phyloP scores from a whole-genome alignment of 2,888 invertebrate species.

The Drosophila atripex region DNA sequence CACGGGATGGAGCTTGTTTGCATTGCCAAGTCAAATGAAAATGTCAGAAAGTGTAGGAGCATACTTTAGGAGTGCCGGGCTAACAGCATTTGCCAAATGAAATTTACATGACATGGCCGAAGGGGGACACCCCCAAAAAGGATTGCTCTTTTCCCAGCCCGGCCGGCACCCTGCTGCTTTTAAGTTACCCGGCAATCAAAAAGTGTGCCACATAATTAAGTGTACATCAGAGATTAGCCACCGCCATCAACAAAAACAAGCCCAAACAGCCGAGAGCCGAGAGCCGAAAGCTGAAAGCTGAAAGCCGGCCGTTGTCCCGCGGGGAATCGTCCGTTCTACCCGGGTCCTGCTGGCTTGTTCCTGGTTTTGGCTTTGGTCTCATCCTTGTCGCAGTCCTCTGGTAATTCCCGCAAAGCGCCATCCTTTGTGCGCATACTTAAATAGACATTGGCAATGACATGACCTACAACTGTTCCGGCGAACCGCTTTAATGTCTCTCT shows the following conservation, averaged over 20 bases:
- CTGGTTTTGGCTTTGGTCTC: neutral
- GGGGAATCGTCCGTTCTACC: conserved; percentile 15
- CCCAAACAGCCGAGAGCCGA: conserved; percentile 2
- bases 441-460: conserved; percentile 64
- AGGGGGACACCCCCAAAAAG: conserved; percentile 18
- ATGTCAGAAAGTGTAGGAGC: conserved; percentile 58
- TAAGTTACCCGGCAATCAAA: conserved; percentile 59
- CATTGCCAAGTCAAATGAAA: conserved; percentile 55
- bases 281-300: neutral
- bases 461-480: conserved; percentile 51
- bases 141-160: conserved; percentile 15
- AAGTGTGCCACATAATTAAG: conserved; percentile 72
- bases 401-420: conserved; percentile 32
- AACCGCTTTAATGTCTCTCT: conserved; percentile 72
- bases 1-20: conserved; percentile 50
- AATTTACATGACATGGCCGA: conserved; percentile 62
- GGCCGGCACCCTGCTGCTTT: conserved; percentile 20
- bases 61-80: conserved; percentile 51
- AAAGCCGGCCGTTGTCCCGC: conserved; percentile 19
- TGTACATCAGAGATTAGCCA: conserved; percentile 74
- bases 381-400: conserved; percentile 1
- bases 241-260: conserved; percentile 49
- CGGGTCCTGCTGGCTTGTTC: neutral
- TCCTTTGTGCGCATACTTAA: conserved; percentile 72
- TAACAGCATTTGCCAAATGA: conserved; percentile 64